Conservation (phyloP, 2,797 vertebrate genomes). For the Adrianichthys oophorus region DNA sequence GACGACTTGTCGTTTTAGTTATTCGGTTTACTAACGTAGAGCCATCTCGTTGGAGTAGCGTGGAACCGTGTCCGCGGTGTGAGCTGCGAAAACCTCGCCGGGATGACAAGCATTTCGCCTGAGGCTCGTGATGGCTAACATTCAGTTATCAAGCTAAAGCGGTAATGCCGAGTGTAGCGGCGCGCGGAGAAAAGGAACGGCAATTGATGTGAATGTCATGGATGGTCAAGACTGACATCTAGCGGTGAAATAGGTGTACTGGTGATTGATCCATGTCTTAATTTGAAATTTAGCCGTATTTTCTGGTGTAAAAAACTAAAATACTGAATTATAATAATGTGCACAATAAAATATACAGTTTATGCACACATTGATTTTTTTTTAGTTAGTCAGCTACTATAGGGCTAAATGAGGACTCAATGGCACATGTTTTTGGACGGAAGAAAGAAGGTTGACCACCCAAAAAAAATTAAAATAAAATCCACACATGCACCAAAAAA, state of each 20-base stretch:
- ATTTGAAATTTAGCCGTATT: no score
- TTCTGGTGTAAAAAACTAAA: no score
- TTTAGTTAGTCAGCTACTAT: no score
- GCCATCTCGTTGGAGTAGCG: conserved; percentile 37
- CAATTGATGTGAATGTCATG: no score
- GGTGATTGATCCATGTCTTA: neutral
- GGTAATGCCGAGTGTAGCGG: conserved; percentile 46
- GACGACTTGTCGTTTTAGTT: conserved; percentile 14
- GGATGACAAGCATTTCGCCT: conserved; percentile 56
- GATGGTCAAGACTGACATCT: conserved; percentile 18
- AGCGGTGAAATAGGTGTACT: conserved; percentile 3
- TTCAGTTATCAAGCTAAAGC: conserved; percentile 48
- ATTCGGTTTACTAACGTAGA: conserved; percentile 34
- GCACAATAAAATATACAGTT: no score
- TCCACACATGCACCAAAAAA: no score
- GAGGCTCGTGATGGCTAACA: conserved; percentile 44
- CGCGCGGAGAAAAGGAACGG: conserved; percentile 33
- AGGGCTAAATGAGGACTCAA: no score
- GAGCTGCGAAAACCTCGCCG: conserved; percentile 17
- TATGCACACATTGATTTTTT: no score
- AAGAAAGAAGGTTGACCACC: no score
- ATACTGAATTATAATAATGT: no score
- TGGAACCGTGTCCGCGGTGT: conserved; percentile 12
- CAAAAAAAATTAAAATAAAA: no score
- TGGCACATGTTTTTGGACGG: no score